Base-by-base conservation (phyloP, 2,888 invertebrate genomes). In the Desoria tigrina region DNA sequence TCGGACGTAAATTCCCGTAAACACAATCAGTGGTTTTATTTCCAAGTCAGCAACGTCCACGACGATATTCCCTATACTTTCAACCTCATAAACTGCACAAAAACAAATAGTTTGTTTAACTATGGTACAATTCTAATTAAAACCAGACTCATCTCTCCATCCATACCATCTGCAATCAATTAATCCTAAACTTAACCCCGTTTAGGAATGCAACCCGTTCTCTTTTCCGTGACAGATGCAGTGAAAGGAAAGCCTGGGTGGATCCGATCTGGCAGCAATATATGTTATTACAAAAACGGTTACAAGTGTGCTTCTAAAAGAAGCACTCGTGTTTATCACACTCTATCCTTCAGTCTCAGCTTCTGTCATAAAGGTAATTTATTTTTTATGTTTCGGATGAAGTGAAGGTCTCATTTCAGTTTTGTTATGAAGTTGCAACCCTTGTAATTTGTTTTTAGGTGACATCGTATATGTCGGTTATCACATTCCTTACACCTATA, bases 1-100 rank as follows among this genome's bases (percentile, higher is more conserved):
- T 89, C 92, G 1, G 93, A 93, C 79, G 87, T 92, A 51, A 91
- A 92, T 81, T 88, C 90, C 1, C 84, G 83, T 24, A 85, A 86
- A 66, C 88, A 92, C 71, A 89, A 89, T 78, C 91, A 92, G 78
- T 93, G 93, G 93, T 93, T 93, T 81, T 94, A 93, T 81, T 93
- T 93, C 78, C 88, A 91, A 81, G 88, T 93, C n/a, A 80, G 81
- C 71, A 88, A 89, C 79, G 91, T 90, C 87, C 81, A 84, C 62
- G 84, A 87, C 61, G 84, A 84, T 63, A 82, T 84, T 2, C 83
- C 86, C 0, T 93, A 93, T 79, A 84, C 87, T 49, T 92, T 93
- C 81, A 92, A 92, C 79, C 90, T 93, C 61, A 86, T 92, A 76
- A 93, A 93, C 82, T 91, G 90, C 80, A 89, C 92, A 78, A 93